Evolutionary conservation across 2,888 invertebrate genomes (phyloP), one percentile per base, ranked within the genome.

Genomic region (Pelosia muscerda): DNA sequence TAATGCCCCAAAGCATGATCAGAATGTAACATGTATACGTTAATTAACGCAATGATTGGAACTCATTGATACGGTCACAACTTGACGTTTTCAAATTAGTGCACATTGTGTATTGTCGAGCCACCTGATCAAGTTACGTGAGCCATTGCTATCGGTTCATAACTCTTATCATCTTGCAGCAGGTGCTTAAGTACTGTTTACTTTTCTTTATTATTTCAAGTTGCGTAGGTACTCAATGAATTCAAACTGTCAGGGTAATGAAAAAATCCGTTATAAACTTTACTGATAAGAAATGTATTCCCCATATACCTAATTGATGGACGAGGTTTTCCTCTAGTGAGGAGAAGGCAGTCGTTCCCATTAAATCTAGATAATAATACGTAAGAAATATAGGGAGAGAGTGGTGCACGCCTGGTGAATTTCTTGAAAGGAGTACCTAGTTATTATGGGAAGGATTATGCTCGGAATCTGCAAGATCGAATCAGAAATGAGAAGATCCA

Each of bases 21-120:
- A 42, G 42, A 42, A 49, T 49, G 6, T 15, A 73, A 72, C 62
- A 65, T 66, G 42, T 56, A 60, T 68, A 22, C 59, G 62, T 65
- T 66, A 54, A 49, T 66, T 66, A 54, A 49, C 38, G 60, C 38
- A 57, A 49, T 25, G 55, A 55, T 69, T 66, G 63, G 74, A 69
- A 71, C 66, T 63, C 61, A 68, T 34, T 59, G 65, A 65, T 55
- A 55, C 56, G 56, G 31, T 28, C 13, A 1, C 54, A 13, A 8
- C 28, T 60, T 64, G 28, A 31, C 57, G 31, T 57, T 28, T 74
- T 68, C 26, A 62, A 31, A 58, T 54, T 64, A 63, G 63, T 57
- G 28, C 31, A 49, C 61, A 61, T 66, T 66, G 66, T 66, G 66
- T 64, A 42, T 38, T 64, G 63, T 56, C 42, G 9, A 56, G 38